Conservation (phyloP, 2,113 vertebrate genomes). For the Argyrosomus japonicus region DNA sequence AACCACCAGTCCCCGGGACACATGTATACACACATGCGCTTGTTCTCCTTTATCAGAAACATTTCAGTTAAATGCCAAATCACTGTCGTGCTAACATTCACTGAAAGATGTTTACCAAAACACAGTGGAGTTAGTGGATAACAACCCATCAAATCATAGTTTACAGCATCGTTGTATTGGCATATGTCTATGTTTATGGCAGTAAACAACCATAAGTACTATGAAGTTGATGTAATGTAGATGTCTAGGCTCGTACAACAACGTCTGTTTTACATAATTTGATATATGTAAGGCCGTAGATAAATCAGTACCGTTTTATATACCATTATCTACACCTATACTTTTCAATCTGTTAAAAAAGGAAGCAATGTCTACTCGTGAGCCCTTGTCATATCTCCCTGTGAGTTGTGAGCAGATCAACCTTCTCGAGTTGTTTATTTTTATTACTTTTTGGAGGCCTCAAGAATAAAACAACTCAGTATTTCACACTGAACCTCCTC, state of each 20-base stretch:
- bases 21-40: not conserved
- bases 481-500: not conserved
- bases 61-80: slow-evolving; percentile 59
- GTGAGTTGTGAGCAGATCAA: not conserved
- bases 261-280: not conserved
- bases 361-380: not conserved
- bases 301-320: too few species aligned
- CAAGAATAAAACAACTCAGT: too few species aligned
- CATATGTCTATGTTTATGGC: not conserved
- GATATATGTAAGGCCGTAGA: too few species aligned
- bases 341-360: not conserved
- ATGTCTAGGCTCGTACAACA: not conserved
- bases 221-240: not conserved
- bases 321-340: not conserved
- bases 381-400: not conserved
- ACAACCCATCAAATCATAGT: not conserved
- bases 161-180: not conserved
- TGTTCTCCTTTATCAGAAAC: slow-evolving; percentile 41
- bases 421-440: not conserved
- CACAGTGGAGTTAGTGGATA: not conserved
- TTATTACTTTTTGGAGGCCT: not conserved
- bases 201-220: not conserved
- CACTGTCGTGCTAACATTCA: slow-evolving; percentile 9
- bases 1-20: slow-evolving; percentile 18
- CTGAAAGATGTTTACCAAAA: slow-evolving; percentile 11